Conservation (phyloP, 2,113 vertebrate genomes). For the Choloepus hoffmanni region DNA sequence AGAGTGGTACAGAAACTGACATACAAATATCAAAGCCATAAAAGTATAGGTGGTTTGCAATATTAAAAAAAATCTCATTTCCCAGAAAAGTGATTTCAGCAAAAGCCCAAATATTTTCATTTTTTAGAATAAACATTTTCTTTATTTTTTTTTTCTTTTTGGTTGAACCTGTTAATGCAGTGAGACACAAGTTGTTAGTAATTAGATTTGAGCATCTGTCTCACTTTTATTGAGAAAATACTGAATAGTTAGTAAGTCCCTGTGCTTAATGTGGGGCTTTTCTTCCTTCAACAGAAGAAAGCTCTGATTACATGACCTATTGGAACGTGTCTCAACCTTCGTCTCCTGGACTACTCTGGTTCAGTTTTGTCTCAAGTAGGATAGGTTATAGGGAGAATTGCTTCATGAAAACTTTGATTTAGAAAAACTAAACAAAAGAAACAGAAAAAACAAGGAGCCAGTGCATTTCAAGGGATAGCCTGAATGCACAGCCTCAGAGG, state of each 20-base stretch:
- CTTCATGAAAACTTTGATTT: background rate
- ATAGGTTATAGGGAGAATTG: background rate
- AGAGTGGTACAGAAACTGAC: background rate
- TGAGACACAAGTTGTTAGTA: slow-evolving; percentile 43
- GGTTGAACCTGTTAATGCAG: background rate
- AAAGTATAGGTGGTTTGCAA: background rate
- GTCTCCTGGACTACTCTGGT: background rate
- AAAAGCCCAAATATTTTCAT: background rate
- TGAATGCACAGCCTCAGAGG: background rate
- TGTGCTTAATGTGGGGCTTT: background rate
- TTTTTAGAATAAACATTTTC: background rate
- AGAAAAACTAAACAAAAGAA: background rate
- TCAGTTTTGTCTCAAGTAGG: background rate
- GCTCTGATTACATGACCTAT: background rate
- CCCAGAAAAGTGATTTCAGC: background rate
- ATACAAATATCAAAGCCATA: background rate
- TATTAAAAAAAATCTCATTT: background rate
- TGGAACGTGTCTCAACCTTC: background rate
- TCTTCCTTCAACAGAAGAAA: background rate
- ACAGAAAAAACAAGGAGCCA: background rate
- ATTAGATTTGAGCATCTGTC: slow-evolving; percentile 42
- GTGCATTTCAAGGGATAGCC: background rate
- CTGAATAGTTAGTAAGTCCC: background rate
- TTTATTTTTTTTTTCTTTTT: background rate
- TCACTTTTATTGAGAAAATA: background rate